These are phyloP conservation scores for Montipora foliosa DNA, from an alignment of 64 coral and sea anemone species.

Conservation along the genomic window DNA sequence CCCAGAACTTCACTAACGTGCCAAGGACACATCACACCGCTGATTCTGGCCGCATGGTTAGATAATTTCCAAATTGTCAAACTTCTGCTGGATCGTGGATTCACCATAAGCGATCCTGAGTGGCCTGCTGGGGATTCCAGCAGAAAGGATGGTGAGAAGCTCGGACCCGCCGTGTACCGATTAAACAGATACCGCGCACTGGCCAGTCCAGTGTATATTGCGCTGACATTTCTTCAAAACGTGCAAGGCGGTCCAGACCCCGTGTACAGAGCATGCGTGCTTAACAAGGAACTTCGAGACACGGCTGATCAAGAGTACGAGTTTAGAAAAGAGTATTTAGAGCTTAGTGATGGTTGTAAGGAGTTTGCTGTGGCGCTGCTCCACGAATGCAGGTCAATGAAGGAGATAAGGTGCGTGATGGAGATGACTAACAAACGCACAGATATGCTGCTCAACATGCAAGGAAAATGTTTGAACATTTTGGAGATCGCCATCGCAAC, in stretches of 20 bases:
- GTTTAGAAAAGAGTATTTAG: slow-evolving; percentile 44
- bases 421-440: not conserved
- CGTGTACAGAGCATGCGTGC: slow-evolving; percentile 10
- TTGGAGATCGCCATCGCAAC: slow-evolving; percentile 29
- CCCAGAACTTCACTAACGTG: not conserved
- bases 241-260: slow-evolving; percentile 22
- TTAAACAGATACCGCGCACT: slow-evolving; percentile 38
- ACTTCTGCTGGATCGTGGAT: slow-evolving; percentile 18
- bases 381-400: slow-evolving; percentile 30
- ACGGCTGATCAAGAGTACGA: slow-evolving; percentile 40
- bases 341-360: slow-evolving; percentile 30
- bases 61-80: slow-evolving; percentile 33
- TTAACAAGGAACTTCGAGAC: slow-evolving; percentile 11
- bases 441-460: not conserved
- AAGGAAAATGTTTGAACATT: slow-evolving; percentile 10
- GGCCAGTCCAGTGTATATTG: slow-evolving; percentile 17
- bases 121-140: not conserved
- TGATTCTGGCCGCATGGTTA: slow-evolving; percentile 31
- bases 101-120: not conserved
- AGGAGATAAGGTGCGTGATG: slow-evolving; percentile 47
- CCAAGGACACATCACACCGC: slow-evolving; percentile 7
- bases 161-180: slow-evolving; percentile 17
- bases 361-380: slow-evolving; percentile 35
- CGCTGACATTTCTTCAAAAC: slow-evolving; percentile 25
- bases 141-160: not conserved